phyloP scores from a whole-genome alignment of 2,888 invertebrate genomes.

The Diploptera punctata region DNA sequence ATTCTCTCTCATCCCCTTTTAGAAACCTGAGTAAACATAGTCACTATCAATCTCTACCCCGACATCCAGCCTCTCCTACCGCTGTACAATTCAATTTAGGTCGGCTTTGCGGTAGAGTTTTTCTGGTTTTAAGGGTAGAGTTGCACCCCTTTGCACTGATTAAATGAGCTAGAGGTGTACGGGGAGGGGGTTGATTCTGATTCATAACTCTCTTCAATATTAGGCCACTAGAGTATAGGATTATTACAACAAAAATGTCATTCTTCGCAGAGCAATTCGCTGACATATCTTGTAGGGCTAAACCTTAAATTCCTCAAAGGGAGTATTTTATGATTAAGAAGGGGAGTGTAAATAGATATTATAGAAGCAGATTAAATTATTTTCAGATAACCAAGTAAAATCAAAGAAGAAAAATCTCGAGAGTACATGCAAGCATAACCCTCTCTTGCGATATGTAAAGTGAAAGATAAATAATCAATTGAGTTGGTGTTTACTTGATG shows the following conservation, averaged over 20 bases:
- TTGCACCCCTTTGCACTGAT: not conserved
- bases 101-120: conserved; percentile 28
- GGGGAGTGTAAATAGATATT: no score
- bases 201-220: not conserved
- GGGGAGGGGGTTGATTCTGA: not conserved
- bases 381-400: no score
- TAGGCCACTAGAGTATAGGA: conserved; percentile 6
- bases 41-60: conserved; percentile 4
- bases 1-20: conserved; percentile 6
- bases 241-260: conserved; percentile 6
- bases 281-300: no score
- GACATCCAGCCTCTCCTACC: conserved; percentile 14
- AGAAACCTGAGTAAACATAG: conserved; percentile 27
- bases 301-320: no score
- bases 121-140: conserved; percentile 11
- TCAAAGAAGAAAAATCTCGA: no score
- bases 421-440: no score
- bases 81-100: conserved; percentile 28
- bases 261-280: not conserved
- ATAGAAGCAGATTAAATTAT: no score
- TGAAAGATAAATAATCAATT: no score
- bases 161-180: conserved; percentile 6
- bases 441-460: no score
- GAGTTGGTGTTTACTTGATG: no score
- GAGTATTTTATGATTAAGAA: no score